phyloP scores from a whole-genome alignment of 2,113 vertebrate species.

The Scomber scombrus region DNA sequence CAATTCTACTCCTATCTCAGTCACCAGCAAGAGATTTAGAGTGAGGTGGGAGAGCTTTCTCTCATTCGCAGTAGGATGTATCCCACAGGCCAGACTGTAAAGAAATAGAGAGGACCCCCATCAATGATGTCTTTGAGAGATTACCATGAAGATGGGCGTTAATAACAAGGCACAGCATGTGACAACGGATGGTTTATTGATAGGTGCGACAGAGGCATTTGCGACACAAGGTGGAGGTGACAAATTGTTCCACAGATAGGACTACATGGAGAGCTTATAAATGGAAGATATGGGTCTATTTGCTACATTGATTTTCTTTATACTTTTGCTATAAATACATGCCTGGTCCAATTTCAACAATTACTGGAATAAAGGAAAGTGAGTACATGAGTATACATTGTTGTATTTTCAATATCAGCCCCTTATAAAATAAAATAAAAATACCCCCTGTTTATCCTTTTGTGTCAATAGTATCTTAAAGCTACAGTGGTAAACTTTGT shows the following conservation, averaged over 20 bases:
- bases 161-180: conserved; percentile 60
- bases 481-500: background rate
- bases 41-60: conserved; percentile 61
- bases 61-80: conserved; percentile 41
- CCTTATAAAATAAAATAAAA: conserved; percentile 1
- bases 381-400: background rate
- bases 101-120: conserved; percentile 64
- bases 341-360: conserved; percentile 14
- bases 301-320: conserved; percentile 54
- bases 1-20: conserved; percentile 78
- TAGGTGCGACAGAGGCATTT: conserved; percentile 43
- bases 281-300: conserved; percentile 46
- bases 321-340: conserved; percentile 49
- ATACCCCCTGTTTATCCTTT: background rate
- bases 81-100: conserved; percentile 53
- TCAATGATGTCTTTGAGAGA: conserved; percentile 74
- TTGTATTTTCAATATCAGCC: background rate
- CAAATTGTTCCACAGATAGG: conserved; percentile 42
- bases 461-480: background rate
- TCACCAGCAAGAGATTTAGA: conserved; percentile 77
- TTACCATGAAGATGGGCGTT: conserved; percentile 67
- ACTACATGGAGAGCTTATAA: conserved; percentile 44
- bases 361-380: conserved; percentile 33
- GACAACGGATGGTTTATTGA: conserved; percentile 73
- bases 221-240: conserved; percentile 49